phyloP scores from a whole-genome alignment of 2,888 invertebrate species.

The Acanthoscelides obtectus region DNA sequence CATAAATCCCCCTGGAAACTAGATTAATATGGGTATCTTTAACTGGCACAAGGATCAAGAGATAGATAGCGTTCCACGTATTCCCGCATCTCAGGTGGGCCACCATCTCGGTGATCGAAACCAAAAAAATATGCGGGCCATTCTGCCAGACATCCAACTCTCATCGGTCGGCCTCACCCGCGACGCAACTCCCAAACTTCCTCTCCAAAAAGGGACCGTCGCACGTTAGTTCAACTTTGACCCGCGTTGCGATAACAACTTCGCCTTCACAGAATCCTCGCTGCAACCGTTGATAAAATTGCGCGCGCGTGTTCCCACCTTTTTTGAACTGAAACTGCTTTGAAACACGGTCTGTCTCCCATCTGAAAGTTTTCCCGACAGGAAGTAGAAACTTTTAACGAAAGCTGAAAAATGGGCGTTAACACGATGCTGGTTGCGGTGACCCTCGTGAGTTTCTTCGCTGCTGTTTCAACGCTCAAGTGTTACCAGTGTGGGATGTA shows the following conservation, averaged over 20 bases:
- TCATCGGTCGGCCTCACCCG: background rate
- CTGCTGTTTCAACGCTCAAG: constrained; percentile 50
- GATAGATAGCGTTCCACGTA: too few relatives aligned
- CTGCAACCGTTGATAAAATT: constrained; percentile 1
- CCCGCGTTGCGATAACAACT: constrained; percentile 31
- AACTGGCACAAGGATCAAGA: too few relatives aligned
- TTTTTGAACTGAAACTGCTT: background rate
- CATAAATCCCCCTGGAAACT: too few relatives aligned
- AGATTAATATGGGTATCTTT: too few relatives aligned
- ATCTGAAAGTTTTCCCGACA: background rate
- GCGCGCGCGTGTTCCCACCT: background rate
- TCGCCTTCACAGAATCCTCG: background rate
- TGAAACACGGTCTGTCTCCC: constrained; percentile 2
- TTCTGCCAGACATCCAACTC: background rate
- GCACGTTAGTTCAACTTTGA: constrained; percentile 33
- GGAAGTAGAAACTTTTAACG: constrained; percentile 3
- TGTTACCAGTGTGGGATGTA: constrained; percentile 81
- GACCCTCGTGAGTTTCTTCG: constrained; percentile 25
- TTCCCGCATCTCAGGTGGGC: background rate
- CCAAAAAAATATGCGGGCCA: background rate
- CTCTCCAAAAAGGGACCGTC: constrained; percentile 2
- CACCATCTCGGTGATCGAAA: background rate
- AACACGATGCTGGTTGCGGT: constrained; percentile 14
- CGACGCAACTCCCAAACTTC: constrained; percentile 11
- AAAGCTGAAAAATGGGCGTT: constrained; percentile 17